Conservation (phyloP, 2,113 vertebrate genomes). For the Eupsittula cactorum region DNA sequence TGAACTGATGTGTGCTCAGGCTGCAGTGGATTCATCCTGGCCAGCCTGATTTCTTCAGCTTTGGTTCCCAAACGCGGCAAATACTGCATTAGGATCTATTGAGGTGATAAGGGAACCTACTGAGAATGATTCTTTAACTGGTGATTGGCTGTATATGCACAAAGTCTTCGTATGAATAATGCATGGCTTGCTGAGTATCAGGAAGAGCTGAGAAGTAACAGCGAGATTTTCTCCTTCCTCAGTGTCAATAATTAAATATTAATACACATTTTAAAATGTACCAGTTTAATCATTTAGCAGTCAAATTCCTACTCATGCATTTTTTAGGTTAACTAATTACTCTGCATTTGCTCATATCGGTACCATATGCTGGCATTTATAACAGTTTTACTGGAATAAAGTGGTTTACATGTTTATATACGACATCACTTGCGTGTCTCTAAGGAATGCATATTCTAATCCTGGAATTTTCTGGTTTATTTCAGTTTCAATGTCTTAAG, state of each 20-base stretch:
- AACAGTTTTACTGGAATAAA: slow-evolving; percentile 9
- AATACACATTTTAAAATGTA: slow-evolving; percentile 54
- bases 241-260: slow-evolving; percentile 67
- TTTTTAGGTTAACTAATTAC: slow-evolving; percentile 72
- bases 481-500: background rate
- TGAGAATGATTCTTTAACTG: slow-evolving; percentile 63
- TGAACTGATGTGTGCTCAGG: slow-evolving; percentile 71
- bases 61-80: slow-evolving; percentile 71
- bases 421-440: background rate
- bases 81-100: slow-evolving; percentile 68
- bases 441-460: background rate
- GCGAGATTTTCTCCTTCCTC: slow-evolving; percentile 57
- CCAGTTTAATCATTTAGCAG: slow-evolving; percentile 71
- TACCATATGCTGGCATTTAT: slow-evolving; percentile 47
- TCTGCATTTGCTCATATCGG: slow-evolving; percentile 32
- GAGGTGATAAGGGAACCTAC: slow-evolving; percentile 71
- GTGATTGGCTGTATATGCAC: slow-evolving; percentile 59
- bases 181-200: slow-evolving; percentile 48
- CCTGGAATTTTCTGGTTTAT: background rate
- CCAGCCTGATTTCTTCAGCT: slow-evolving; percentile 67
- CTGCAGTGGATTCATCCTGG: slow-evolving; percentile 63
- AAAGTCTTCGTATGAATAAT: slow-evolving; percentile 69
- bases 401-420: slow-evolving; percentile 21
- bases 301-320: slow-evolving; percentile 72
- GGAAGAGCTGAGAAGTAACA: slow-evolving; percentile 49